These are phyloP conservation scores for Bufo bufo DNA, from an alignment of 2,113 vertebrate species.

Conservation along the genomic window DNA sequence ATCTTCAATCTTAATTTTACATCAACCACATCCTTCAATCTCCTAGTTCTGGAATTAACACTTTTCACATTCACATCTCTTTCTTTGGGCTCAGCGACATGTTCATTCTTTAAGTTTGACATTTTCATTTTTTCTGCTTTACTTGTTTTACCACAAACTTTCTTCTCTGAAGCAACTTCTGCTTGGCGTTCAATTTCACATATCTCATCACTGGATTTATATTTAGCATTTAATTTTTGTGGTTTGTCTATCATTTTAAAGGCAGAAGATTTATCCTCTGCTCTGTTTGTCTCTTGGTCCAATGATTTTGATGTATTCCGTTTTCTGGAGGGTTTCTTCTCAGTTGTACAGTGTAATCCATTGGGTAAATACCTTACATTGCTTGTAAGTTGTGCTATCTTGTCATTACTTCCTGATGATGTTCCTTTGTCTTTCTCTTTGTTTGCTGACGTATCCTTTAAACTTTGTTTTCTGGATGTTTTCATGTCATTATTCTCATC, in stretches of 20 bases:
- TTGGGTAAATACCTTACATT: no score
- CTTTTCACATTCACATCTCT: not conserved
- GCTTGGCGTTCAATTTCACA: not conserved
- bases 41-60: not conserved
- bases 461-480: not conserved
- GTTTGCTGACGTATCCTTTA: not conserved
- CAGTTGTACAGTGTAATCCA: no score
- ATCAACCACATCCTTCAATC: not conserved
- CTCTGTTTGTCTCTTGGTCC: no score
- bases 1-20: slow-evolving; percentile 5
- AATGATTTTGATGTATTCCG: not conserved
- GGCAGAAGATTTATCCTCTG: no score
- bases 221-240: not conserved
- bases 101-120: not conserved
- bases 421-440: not conserved
- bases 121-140: not conserved
- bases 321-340: not conserved
- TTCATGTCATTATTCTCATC: not conserved
- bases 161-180: not conserved
- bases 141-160: not conserved
- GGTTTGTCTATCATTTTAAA: no score
- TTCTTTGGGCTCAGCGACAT: not conserved
- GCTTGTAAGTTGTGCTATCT: no score
- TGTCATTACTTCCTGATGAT: not conserved
- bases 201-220: not conserved